Conservation (phyloP, 2,113 vertebrate species). For the Zosterops lateralis region DNA sequence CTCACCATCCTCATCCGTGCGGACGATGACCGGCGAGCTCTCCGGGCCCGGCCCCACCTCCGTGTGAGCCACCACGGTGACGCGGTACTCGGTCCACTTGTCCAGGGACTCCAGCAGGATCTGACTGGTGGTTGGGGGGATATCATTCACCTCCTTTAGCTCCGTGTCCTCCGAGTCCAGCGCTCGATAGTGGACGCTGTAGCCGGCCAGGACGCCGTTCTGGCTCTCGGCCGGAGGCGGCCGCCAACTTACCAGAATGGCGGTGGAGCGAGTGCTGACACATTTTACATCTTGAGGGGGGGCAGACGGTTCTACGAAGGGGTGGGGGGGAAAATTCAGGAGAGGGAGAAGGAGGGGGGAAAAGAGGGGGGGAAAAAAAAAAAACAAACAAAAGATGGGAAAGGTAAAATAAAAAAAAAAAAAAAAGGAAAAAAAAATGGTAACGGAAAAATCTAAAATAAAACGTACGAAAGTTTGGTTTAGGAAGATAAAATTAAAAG, state of each 20-base stretch:
- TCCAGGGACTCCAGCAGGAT: slow-evolving; percentile 90
- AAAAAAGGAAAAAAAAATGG: slow-evolving; percentile 75
- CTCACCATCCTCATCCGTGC: slow-evolving; percentile 96
- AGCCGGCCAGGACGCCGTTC: slow-evolving; percentile 92
- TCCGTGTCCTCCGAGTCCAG: slow-evolving; percentile 82
- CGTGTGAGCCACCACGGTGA: slow-evolving; percentile 89
- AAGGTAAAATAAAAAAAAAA: slow-evolving; percentile 83
- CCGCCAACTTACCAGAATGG: slow-evolving; percentile 98
- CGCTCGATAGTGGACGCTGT: slow-evolving; percentile 90
- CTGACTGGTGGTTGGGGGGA: slow-evolving; percentile 81
- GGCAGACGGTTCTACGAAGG: slow-evolving; percentile 94
- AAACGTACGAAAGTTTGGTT: slow-evolving; percentile 74
- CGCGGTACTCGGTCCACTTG: slow-evolving; percentile 94
- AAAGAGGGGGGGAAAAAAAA: too few relatives aligned
- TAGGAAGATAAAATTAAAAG: slow-evolving; percentile 65
- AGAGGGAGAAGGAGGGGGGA: too few relatives aligned
- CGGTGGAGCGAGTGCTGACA: slow-evolving; percentile 92
- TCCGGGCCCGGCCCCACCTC: slow-evolving; percentile 89
- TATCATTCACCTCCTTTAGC: slow-evolving; percentile 81
- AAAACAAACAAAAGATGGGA: slow-evolving; percentile 18
- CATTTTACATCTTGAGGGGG: slow-evolving; percentile 98
- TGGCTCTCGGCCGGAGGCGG: slow-evolving; percentile 90
- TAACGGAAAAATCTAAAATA: slow-evolving; percentile 83
- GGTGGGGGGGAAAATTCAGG: slow-evolving; percentile 45
- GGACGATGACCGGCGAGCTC: slow-evolving; percentile 87